Evolutionary conservation across 2,113 vertebrate genomes (phyloP), one percentile per base, ranked within the genome.

Genomic region (Carlito syrichta): DNA sequence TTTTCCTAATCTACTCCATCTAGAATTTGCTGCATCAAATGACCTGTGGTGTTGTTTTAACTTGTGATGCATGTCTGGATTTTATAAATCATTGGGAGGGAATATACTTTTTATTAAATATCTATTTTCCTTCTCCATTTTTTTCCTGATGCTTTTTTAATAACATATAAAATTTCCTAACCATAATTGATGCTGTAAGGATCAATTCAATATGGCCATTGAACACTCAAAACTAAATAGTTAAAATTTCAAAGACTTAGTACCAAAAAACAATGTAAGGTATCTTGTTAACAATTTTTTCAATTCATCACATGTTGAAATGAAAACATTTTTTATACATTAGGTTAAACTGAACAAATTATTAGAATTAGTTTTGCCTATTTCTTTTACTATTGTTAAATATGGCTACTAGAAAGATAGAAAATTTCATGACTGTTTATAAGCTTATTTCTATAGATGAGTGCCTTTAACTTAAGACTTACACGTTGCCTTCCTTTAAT

Each of bases 181-280:
- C 19, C n/a, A 0, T 35, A 2, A 25, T 40, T 30, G 30, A 2
- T 27, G 62, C 12, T 27, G 2, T 1, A 2, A 76, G 0, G 2
- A 19, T 0, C n/a, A n/a, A n/a, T n/a, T n/a, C n/a, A n/a, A n/a
- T 0, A 0, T 9, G 20, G 3, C 4, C 9, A 3, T 1, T 2
- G 3, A 38, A 35, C 30, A 45, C n/a, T 8, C 32, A 25, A 40
- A 27, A 35, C 8, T n/a, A n/a, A 40, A 16, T 17, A 13, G 30
- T 60, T 11, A n/a, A 16, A 20, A 60, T 56, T 43, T 35, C 68
- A 83, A 66, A 73, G 82, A 4, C 23, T 82, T 38, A 10, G 20
- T 0, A 2, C 52, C 79, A 77, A 50, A 73, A 20, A 89, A 52
- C 3, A n/a, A 9, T 6, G 27, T 5, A 54, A 81, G 35, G 5